A percentile compares a stretch with the other conserved stretches of the same genome.
Evolutionary conservation across 2,888 invertebrate species (phyloP).

Genomic region (Lasius platythorax): DNA sequence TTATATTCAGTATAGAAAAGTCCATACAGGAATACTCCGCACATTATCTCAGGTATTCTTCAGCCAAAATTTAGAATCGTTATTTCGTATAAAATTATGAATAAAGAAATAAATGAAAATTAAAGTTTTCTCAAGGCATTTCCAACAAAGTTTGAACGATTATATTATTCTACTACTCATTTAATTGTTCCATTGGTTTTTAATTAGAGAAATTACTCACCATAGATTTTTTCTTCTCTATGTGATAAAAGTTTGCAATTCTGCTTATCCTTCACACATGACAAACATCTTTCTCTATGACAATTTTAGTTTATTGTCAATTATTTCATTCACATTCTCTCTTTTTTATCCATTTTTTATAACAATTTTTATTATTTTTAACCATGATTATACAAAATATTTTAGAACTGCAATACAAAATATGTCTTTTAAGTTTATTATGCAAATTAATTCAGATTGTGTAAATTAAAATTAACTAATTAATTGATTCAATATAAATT

Average conservation of each 20-base stretch:
- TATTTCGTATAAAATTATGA: constrained; percentile 8
- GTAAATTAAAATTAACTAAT: constrained; percentile 14
- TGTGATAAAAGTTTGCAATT: neutral
- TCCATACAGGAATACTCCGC: neutral
- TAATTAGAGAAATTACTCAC: constrained; percentile 28
- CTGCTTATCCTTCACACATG: neutral
- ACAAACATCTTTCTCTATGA: neutral
- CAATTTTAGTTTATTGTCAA: neutral
- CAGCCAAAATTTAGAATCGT: neutral
- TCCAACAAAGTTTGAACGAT: neutral
- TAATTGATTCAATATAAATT: neutral
- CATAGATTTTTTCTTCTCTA: constrained; percentile 1
- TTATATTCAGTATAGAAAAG: constrained; percentile 6
- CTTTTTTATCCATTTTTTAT: neutral
- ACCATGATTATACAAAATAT: neutral
- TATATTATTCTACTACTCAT: neutral
- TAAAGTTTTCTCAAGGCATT: neutral
- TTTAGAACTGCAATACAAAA: neutral
- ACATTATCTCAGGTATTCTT: neutral
- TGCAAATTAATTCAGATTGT: neutral
- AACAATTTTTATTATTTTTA: neutral
- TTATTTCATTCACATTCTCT: neutral
- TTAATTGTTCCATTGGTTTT: constrained; percentile 12
- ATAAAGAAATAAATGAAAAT: neutral
- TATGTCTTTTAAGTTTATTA: neutral